Evolutionary conservation across 2,888 invertebrate species (phyloP), one percentile per base, ranked within the genome.

Genomic region (Thalpophila matura): DNA sequence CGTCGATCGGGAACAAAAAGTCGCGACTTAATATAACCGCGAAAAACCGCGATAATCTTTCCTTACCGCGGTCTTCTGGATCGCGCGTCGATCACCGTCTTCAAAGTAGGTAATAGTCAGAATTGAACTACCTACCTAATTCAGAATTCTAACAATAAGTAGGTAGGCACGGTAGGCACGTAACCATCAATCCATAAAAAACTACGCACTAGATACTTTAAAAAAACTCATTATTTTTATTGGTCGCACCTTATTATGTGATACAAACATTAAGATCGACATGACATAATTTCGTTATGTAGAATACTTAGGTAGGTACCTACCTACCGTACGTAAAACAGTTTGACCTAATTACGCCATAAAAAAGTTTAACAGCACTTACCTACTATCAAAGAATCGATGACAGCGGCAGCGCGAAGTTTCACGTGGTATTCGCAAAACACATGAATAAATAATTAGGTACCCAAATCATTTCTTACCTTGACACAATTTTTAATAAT

Each of bases 401-500:
- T 63, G 47, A 0, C 38, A 47, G 6, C n/a, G n/a, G n/a, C n/a
- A n/a, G n/a, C 38, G 38, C 45, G 20, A 56, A 53, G 53, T 27
- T 12, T 16, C 59, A 66, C 35, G 51, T 60, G 56, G 27, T 26
- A 0, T 53, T 38, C 31, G 22, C 55, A 73, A 69, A 69, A 66
- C 57, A 71, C 27, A 26, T 59, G 70, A 66, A 73, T 76, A 57
- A 74, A 31, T 68, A 55, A 59, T 64, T 29, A 50, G 16, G 4
- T 0, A 14, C 2, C 1, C 29, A 43, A 77, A 72, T 80, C 69
- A 77, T 46, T 56, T 16, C 77, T 76, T 75, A 86, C 87, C 86
- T 86, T 87, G 85, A 85, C 87, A 84, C 77, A 74, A 50, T 80
- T 47, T 24, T 10, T n/a, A 14, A 33, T 27, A 4, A n/a, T 27